Evolutionary conservation across 2,113 vertebrate genomes (phyloP).

Genomic region (Oriolus oriolus): DNA sequence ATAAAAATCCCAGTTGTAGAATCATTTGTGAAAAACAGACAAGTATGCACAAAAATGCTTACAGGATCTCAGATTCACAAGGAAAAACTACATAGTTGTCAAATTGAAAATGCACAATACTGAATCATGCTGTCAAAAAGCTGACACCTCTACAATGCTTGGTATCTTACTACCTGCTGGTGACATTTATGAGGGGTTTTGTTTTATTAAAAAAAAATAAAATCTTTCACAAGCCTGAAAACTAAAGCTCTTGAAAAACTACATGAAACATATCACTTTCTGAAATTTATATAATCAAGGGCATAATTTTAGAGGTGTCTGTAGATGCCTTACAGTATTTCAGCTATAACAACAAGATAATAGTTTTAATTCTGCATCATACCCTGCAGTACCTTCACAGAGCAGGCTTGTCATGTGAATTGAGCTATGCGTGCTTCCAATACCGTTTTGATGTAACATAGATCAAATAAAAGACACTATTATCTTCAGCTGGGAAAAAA

Average conservation of each 20-base stretch:
- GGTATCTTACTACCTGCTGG: constrained; percentile 7
- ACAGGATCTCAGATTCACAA: neutral
- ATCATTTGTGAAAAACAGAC: constrained; percentile 1
- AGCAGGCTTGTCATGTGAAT: neutral
- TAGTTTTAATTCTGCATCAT: neutral
- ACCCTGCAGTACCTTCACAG: neutral
- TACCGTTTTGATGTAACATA: neutral
- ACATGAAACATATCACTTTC: neutral
- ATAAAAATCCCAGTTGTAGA: constrained; percentile 10
- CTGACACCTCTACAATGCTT: constrained; percentile 36
- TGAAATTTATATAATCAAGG: neutral
- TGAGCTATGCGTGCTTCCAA: neutral
- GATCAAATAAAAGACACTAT: neutral
- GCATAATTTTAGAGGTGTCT: neutral
- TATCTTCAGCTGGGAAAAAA: neutral
- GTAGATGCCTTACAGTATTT: neutral
- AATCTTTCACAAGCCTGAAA: neutral
- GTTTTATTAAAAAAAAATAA: neutral
- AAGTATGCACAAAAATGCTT: neutral
- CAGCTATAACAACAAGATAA: neutral
- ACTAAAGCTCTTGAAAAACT: neutral
- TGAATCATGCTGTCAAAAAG: constrained; percentile 39
- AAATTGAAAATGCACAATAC: constrained; percentile 19
- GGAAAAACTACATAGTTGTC: constrained; percentile 9
- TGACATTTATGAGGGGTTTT: neutral